Percentiles rank a stretch among this genome's conserved stretches.
Conservation (phyloP, 1,140 invertebrate genomes). For the Linepithema humile region DNA sequence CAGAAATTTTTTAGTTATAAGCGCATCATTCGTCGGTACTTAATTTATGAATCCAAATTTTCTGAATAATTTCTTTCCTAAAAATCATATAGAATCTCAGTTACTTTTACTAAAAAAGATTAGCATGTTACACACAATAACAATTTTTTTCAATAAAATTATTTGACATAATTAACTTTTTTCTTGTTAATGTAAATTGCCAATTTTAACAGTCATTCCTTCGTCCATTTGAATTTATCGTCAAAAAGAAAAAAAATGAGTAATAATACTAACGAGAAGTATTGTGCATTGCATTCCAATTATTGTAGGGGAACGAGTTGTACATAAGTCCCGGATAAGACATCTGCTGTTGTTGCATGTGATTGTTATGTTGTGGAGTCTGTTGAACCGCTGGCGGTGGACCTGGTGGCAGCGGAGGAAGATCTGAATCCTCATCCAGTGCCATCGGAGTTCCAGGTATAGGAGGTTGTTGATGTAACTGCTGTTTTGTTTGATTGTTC, state of each 20-base stretch:
- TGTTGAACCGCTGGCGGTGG: constrained; percentile 83
- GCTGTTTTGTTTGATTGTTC: constrained; percentile 75
- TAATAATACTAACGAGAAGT: constrained; percentile 74
- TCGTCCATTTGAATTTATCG: background rate
- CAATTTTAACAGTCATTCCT: background rate
- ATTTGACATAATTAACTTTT: background rate
- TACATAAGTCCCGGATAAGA: constrained; percentile 80
- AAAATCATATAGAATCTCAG: background rate
- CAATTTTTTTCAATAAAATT: background rate
- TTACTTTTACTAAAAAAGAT: constrained; percentile 1
- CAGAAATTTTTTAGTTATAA: background rate
- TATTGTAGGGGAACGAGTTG: constrained; percentile 75
- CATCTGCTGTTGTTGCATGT: constrained; percentile 72
- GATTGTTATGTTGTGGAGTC: constrained; percentile 81
- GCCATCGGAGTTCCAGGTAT: constrained; percentile 79
- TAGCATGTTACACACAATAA: background rate
- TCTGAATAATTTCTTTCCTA: background rate
- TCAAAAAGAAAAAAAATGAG: background rate
- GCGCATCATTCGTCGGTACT: background rate
- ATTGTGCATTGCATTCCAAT: constrained; percentile 78
- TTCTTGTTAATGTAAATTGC: background rate
- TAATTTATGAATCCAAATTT: background rate
- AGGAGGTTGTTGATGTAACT: constrained; percentile 76
- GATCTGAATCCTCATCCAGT: constrained; percentile 82
- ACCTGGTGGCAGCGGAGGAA: constrained; percentile 82